These are phyloP conservation scores for Ceratitis capitata DNA, from an alignment of 1,140 invertebrate genomes.

Conservation along the genomic window DNA sequence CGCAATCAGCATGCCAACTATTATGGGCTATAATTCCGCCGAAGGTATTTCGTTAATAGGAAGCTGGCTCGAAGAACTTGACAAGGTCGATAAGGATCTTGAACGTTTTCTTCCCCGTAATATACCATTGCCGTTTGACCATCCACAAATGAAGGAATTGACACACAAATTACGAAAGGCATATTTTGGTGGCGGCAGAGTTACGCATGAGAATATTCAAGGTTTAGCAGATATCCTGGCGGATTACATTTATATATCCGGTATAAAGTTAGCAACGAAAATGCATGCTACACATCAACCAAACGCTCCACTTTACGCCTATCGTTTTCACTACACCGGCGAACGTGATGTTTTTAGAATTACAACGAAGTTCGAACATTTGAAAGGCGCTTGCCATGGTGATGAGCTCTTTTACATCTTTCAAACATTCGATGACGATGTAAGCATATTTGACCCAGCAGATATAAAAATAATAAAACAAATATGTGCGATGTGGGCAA, in stretches of 20 bases:
- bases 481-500: conserved; percentile 71
- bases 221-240: conserved; percentile 53
- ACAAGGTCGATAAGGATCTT: conserved; percentile 51
- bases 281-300: conserved; percentile 51
- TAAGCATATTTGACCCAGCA: conserved; percentile 58
- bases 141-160: conserved; percentile 41
- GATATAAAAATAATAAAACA: conserved; percentile 58
- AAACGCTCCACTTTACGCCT: conserved; percentile 59
- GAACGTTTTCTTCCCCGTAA: conserved; percentile 50
- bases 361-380: conserved; percentile 52
- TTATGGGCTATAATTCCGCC: conserved; percentile 62
- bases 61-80: conserved; percentile 48
- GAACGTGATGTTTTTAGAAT: conserved; percentile 69
- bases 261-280: conserved; percentile 50
- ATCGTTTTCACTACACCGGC: conserved; percentile 69
- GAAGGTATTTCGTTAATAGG: conserved; percentile 60
- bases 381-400: conserved; percentile 69
- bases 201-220: conserved; percentile 47
- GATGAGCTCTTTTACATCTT: conserved; percentile 72
- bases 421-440: conserved; percentile 67
- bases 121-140: neutral
- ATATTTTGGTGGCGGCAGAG: conserved; percentile 51
- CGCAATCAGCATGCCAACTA: conserved; percentile 61
- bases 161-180: conserved; percentile 53
- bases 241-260: conserved; percentile 55